Evolutionary conservation across 2,888 invertebrate genomes (phyloP), one percentile per base, ranked within the genome.

Genomic region (Halictus ligatus): DNA sequence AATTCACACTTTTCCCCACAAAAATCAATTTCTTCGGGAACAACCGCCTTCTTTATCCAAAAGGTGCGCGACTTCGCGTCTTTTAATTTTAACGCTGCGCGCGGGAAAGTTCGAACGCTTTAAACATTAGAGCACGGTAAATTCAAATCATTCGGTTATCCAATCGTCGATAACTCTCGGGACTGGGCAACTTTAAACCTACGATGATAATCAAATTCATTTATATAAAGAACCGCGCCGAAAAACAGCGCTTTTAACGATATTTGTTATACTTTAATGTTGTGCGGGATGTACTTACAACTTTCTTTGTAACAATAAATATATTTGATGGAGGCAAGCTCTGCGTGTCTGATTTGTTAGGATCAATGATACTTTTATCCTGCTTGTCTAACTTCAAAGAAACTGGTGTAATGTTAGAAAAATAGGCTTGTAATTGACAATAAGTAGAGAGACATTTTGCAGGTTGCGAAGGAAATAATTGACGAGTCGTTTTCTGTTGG

Each of bases 301-400:
- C 5, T 43, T 40, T n/a, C 40, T 40, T 73, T 83, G 21, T 58
- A 74, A 73, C 54, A 81, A 76, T 82, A 84, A 73, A 74, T 74
- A 58, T 15, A 58, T 67, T 40, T 48, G n/a, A 58, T 25, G 13
- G 48, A 74, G 46, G 2, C 40, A 72, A 46, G 25, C 35, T 48
- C n/a, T 0, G n/a, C 29, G 54, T 8, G 54, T 67, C 25, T 67
- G 40, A 50, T 76, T 64, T 64, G 40, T 60, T 69, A 21, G 35
- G 40, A 71, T 10, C 18, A 67, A 35, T 71, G 25, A 46, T 72
- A 64, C 10, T 54, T 54, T 10, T 54, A 3, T 10, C 54, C 54
- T 12, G 21, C 43, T 54, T 29, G 29, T 71, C 29, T 18, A 4
- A 43, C 0, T 75, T 46, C 21, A 15, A 54, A 43, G 54, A 48